phyloP scores from a whole-genome alignment of 2,113 vertebrate genomes.

The Rhinolophus sinicus region DNA sequence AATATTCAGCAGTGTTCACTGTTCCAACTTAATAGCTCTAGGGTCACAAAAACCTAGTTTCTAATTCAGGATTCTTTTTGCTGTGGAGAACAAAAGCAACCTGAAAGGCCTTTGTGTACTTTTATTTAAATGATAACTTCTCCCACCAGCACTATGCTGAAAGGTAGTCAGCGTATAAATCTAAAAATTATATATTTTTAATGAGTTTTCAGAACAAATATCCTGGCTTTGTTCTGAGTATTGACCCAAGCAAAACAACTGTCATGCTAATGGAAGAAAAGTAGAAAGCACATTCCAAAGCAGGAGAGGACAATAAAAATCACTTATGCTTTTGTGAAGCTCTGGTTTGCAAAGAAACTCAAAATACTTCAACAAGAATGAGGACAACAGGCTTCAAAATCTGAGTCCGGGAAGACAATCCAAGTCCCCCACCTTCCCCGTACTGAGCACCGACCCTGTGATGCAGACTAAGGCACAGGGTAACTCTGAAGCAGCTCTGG shows the following conservation, averaged over 20 bases:
- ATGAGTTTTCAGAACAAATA: conserved; percentile 10
- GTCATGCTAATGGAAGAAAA: neutral
- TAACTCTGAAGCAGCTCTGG: neutral
- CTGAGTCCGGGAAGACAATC: neutral
- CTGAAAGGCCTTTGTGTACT: neutral
- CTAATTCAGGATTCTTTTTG: neutral
- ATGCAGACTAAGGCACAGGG: neutral
- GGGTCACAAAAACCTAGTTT: neutral
- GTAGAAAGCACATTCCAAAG: neutral
- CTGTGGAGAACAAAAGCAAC: neutral
- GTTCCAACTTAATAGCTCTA: neutral
- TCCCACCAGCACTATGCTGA: neutral
- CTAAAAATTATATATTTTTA: neutral
- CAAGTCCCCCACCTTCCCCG: neutral
- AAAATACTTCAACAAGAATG: conserved; percentile 9
- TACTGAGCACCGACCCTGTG: neutral
- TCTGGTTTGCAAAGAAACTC: neutral
- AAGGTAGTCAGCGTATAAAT: neutral
- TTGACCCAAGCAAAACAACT: neutral
- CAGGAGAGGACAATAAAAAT: neutral
- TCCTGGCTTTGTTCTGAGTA: neutral
- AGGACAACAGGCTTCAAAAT: neutral
- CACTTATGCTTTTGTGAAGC: neutral
- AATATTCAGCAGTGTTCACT: neutral
- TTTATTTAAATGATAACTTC: neutral